These are phyloP conservation scores for Galemys pyrenaicus DNA, from an alignment of 2,113 vertebrate species.

Conservation along the genomic window DNA sequence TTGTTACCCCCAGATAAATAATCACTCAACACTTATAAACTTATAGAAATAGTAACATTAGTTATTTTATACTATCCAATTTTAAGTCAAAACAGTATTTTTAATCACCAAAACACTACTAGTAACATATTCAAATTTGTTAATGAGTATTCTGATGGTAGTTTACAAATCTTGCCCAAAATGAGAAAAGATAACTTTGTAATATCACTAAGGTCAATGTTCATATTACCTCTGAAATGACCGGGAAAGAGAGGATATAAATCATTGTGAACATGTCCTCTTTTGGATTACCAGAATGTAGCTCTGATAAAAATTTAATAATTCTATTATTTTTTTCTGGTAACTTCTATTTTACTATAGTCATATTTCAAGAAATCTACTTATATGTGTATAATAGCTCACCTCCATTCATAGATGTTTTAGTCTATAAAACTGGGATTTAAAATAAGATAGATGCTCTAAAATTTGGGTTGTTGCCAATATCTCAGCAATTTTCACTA, in stretches of 20 bases:
- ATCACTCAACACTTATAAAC: background rate
- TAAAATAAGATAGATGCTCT: background rate
- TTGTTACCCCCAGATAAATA: background rate
- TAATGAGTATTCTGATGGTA: background rate
- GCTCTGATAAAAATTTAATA: background rate
- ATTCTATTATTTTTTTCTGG: background rate
- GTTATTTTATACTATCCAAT: background rate
- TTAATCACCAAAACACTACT: background rate
- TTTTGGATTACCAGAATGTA: background rate
- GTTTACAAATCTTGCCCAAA: background rate
- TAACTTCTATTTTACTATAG: background rate
- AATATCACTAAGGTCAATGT: background rate
- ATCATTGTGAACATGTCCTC: background rate
- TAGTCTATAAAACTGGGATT: background rate
- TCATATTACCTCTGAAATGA: background rate
- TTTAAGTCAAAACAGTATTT: background rate
- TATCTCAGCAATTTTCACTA: background rate
- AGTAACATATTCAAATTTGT: background rate
- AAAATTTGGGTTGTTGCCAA: background rate
- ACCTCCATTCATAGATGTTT: background rate
- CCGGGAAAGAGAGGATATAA: background rate
- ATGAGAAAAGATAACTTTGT: background rate
- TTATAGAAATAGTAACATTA: background rate
- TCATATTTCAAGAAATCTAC: background rate
- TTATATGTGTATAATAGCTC: background rate